phyloP scores from a whole-genome alignment of 2,797 vertebrate species.

The Helarctos malayanus region DNA sequence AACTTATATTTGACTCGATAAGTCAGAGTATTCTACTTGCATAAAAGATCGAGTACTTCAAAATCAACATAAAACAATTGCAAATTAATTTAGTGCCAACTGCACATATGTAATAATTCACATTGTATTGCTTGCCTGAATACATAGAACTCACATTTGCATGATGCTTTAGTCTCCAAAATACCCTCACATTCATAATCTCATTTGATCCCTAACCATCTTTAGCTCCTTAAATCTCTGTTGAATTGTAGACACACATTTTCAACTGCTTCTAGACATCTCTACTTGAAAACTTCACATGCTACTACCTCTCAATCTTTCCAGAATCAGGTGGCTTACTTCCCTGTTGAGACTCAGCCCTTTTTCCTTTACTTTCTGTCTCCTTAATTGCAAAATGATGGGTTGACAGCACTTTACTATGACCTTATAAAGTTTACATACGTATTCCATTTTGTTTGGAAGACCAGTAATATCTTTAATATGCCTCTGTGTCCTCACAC shows the following conservation, averaged over 20 bases:
- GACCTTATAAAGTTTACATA: not conserved
- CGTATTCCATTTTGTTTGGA: not conserved
- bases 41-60: not conserved
- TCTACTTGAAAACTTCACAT: not conserved
- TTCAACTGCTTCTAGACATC: not conserved
- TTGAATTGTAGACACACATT: not conserved
- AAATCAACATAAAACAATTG: conserved; percentile 20
- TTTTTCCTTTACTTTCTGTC: not conserved
- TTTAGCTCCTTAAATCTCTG: not conserved
- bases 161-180: not conserved
- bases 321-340: not conserved
- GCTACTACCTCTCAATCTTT: not conserved
- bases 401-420: not conserved
- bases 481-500: not conserved
- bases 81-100: not conserved
- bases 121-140: not conserved
- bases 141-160: not conserved
- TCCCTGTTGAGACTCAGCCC: not conserved
- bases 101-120: not conserved
- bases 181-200: conserved; percentile 1
- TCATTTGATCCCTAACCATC: not conserved
- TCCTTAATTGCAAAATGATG: not conserved
- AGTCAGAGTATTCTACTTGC: conserved; percentile 29
- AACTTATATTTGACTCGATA: not conserved
- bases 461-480: not conserved